A percentile compares a stretch with the other conserved stretches of the same genome.
Evolutionary conservation across 1,140 invertebrate species (phyloP).

Genomic region (Liolophura sinensis): DNA sequence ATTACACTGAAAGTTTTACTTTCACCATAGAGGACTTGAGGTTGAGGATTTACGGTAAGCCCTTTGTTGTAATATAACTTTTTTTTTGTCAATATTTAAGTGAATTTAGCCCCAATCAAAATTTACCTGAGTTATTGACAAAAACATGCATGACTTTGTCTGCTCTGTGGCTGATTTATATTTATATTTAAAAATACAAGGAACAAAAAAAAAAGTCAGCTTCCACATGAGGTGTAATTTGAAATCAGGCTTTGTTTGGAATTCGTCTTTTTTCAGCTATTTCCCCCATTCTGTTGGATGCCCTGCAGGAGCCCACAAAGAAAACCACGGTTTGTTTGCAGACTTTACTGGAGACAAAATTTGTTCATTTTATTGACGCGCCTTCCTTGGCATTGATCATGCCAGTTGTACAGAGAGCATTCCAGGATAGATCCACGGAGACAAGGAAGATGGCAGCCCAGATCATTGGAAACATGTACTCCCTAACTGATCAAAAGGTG

Average conservation of each 20-base stretch:
- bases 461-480: conserved; percentile 99
- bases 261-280: conserved; percentile 37
- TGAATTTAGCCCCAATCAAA: no score
- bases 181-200: no score
- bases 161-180: no score
- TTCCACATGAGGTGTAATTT: not conserved
- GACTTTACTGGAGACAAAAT: conserved; percentile 93
- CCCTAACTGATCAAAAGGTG: conserved; percentile 93
- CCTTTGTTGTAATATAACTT: no score
- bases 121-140: no score
- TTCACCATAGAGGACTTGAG: no score
- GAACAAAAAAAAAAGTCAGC: no score
- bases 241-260: not conserved
- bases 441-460: conserved; percentile 97
- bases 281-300: conserved; percentile 79
- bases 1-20: no score
- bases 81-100: no score
- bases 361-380: conserved; percentile 99
- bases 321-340: conserved; percentile 92
- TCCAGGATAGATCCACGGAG: conserved; percentile 95
- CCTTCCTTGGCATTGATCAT: conserved; percentile 98
- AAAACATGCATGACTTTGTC: no score
- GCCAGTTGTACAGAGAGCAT: conserved; percentile 97
- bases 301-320: conserved; percentile 94
- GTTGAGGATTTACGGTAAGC: no score